A percentile compares a stretch with the other conserved stretches of the same genome.
These are phyloP conservation scores for Antheraea pernyi DNA, from an alignment of 1,140 invertebrate genomes.

Conservation along the genomic window DNA sequence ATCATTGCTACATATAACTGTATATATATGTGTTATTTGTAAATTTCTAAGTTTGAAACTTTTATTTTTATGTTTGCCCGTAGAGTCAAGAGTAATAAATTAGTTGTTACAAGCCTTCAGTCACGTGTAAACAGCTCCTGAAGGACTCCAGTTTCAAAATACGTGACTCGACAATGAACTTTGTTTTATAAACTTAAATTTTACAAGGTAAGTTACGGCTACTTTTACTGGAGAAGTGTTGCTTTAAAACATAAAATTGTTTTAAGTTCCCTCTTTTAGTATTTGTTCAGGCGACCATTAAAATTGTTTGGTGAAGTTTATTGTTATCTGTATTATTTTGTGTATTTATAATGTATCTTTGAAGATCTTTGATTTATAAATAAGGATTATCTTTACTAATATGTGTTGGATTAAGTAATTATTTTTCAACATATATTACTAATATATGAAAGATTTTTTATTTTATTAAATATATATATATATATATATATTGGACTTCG, in stretches of 20 bases:
- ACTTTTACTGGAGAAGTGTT: slow-evolving; percentile 9
- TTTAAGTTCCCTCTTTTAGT: background rate
- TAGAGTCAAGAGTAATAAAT: background rate
- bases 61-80: background rate
- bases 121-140: slow-evolving; percentile 11
- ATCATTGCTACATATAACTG: background rate
- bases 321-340: background rate
- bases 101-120: background rate
- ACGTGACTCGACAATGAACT: slow-evolving; percentile 16
- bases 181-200: slow-evolving; percentile 10
- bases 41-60: background rate
- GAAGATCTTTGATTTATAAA: background rate
- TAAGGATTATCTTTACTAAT: no score
- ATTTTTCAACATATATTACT: no score
- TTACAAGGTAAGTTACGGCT: slow-evolving; percentile 7
- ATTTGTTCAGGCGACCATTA: background rate
- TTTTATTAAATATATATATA: no score
- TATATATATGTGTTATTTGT: background rate
- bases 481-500: no score
- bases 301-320: background rate
- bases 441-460: no score
- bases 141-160: slow-evolving; percentile 14
- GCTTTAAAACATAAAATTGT: slow-evolving; percentile 8
- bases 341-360: background rate
- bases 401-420: no score